Base-by-base conservation (phyloP, 1,140 invertebrate genomes). In the Geopemphigus sp. region DNA sequence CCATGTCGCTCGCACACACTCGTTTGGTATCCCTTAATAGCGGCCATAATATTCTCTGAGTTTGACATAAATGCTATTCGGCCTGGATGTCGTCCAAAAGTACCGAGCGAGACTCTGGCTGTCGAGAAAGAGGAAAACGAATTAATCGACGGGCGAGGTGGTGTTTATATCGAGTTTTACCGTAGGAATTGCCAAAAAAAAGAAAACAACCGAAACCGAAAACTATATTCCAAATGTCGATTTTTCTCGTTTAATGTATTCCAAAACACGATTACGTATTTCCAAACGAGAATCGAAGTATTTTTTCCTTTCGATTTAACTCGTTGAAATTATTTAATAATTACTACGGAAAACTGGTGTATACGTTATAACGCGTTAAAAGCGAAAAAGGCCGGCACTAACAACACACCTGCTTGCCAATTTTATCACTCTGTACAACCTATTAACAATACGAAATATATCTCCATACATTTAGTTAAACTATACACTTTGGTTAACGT, bases 71-170 rank as follows among this genome's bases (percentile, higher is more conserved):
- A 78, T 47, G 57, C 57, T 78, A 78, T 78, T 78, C 57, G 61
- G 54, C 54, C 74, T 78, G 74, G 74, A 29, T 78, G 74, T 78
- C 74, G 74, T 78, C 74, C 74, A 78, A 78, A 63, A 63, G 74
- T 63, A 1, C 74, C 74, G 22, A 47, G 39, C 22, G 39, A 39
- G 56, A 39, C 54, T 39, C 72, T 19, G 57, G 57, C 29, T 24
- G 24, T 39, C 56, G 74, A 61, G 39, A 50, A 78, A 29, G 14
- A 54, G 57, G 74, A 24, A 78, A 78, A 78, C 74, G 57, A 78
- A 78, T 78, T 78, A 63, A 63, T 78, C 39, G 68, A 72, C 39
- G 74, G 57, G 32, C 45, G 74, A 61, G 57, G 32, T 45, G n/a
- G 74, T 54, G 57, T 78, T 78, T 45, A 61, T 78, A 78, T 78